Evolutionary conservation across 2,797 vertebrate species (phyloP).

Genomic region (Pyrocephalus nanus): DNA sequence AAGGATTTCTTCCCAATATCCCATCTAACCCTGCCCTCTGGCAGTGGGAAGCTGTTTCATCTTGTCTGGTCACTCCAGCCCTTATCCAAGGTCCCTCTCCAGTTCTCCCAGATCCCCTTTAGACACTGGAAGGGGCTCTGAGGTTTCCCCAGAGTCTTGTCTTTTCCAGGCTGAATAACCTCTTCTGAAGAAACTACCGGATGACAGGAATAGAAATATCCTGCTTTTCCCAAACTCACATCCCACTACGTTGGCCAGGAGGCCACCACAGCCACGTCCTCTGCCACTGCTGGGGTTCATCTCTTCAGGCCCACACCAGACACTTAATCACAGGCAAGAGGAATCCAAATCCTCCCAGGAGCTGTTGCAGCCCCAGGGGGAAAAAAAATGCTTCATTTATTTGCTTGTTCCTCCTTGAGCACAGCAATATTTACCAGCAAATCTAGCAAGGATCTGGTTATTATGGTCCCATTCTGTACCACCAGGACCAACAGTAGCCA

Average conservation of each 20-base stretch:
- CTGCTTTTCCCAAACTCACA: neutral
- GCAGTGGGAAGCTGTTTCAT: neutral
- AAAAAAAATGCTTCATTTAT: neutral
- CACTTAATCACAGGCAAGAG: neutral
- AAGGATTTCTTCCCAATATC: neutral
- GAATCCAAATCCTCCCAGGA: slow-evolving; percentile 40
- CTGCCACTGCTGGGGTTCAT: neutral
- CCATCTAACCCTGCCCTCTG: neutral
- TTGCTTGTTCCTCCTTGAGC: slow-evolving; percentile 27
- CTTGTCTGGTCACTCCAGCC: neutral
- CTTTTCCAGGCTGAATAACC: neutral
- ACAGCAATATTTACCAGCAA: neutral
- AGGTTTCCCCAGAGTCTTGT: neutral
- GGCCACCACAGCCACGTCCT: neutral
- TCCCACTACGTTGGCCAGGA: neutral
- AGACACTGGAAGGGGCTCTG: neutral
- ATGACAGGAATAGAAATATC: neutral
- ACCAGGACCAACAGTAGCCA: neutral
- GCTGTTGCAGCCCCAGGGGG: neutral
- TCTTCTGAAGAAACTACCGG: neutral
- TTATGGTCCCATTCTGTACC: neutral
- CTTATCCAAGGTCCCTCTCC: neutral
- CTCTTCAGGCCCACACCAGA: neutral
- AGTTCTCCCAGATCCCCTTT: neutral
- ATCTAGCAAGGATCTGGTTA: neutral